Base-by-base conservation (phyloP, 2,113 vertebrate genomes). In the Uria aalge region DNA sequence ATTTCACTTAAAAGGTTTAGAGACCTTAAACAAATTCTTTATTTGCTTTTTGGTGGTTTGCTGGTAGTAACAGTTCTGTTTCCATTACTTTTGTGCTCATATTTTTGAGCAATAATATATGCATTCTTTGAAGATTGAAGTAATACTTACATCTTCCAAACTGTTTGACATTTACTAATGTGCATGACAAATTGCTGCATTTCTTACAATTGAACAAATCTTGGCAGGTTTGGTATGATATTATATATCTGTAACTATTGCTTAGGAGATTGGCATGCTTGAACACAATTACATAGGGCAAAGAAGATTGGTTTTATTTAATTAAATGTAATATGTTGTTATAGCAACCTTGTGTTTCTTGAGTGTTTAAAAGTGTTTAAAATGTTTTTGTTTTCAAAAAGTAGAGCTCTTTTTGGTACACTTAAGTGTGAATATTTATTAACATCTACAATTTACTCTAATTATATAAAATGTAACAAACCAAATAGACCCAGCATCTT, bases 371-470 rank as follows among this genome's bases (percentile, higher is more conserved):
- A 41, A 48, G 45, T 52, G 30, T 66, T 96, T 85, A 34, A 53
- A 79, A 69, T 40, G 7, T 7, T 72, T 85, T 63, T 80, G 10
- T 63, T 93, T 88, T 91, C 38, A 68, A 56, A 81, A 89, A 86
- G 52, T 75, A 67, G 8, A 36, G 7, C 94, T 63, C 16, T 56
- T 91, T 67, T 56, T 56, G 71, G 30, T 78, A 62, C 34, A 22
- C 15, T 18, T 36, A 50, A 72, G 43, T 66, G 79, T 91, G 52
- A 94, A 78, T 92, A 89, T 92, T 94, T 94, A 86, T 92, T 91
- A 75, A 78, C 48, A 57, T 48, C 94, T 96, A 95, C 1, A 0
- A 32, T 77, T 94, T 67, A 59, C 60, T 87, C 68, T 95, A 94
- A 72, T 88, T 47, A 60, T 89, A 76, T 75, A 76, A 87, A 83